Base-by-base conservation (phyloP, 2,797 vertebrate species). In the Chromis chromis region DNA sequence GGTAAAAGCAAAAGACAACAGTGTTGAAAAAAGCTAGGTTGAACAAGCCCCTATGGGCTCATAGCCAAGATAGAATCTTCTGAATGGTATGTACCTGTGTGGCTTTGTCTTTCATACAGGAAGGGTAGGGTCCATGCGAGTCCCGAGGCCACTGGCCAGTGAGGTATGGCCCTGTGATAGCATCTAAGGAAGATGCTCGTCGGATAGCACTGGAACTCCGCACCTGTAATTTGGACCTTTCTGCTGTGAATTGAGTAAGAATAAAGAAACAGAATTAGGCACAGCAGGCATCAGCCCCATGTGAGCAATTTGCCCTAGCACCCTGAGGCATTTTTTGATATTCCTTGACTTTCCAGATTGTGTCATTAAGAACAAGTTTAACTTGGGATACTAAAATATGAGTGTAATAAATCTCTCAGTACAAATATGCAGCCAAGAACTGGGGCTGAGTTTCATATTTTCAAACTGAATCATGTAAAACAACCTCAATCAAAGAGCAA, bases 61-160 rank as follows among this genome's bases (percentile, higher is more conserved):
- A 11, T 2, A 76, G 49, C 22, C 24, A 28, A 50, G 4, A 39
- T 2, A 21, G 36, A 2, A 61, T n/a, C 33, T 12, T 42, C 1
- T 46, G 48, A 67, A 65, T 4, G 48, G 12, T 3, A 6, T 69
- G 84, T 95, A 99, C 98, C 97, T 99, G 98, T 74, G 98, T 99
- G 85, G 97, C 94, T 95, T 99, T 98, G 93, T 99, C 98, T 93
- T 96, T 98, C 97, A 98, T 98, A 84, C 96, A 98, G 77, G 96
- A 97, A 68, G 96, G 94, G 92, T 97, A 96, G 70, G 96, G 95
- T 88, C 95, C 94, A 58, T 97, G 96, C 40, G 93, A 93, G 89
- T 99, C 97, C 74, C 97, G 96, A 44, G 97, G 98, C 98, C 98
- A 99, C 93, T 99, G 98, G 87, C 97, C 97, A 2, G 96, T 98